Base-by-base conservation (phyloP, 1,140 invertebrate genomes). In the Forficula auricularia region DNA sequence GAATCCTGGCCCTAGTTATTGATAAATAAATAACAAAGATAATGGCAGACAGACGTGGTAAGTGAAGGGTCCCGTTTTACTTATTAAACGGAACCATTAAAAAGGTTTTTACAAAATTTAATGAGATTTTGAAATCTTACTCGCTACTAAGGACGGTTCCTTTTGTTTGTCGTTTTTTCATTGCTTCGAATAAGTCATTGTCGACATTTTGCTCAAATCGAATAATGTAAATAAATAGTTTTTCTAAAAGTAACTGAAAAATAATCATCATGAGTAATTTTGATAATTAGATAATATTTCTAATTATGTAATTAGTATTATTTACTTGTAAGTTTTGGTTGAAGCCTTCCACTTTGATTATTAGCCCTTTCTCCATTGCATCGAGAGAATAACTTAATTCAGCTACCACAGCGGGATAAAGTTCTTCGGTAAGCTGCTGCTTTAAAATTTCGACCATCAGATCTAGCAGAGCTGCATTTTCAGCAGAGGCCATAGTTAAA, bases 241-340 rank as follows among this genome's bases (percentile, higher is more conserved):
- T 27, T 48, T 16, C 19, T 42, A 45, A 45, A 46, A 44, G 45
- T 35, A 3, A n/a, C 19, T 42, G 33, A 32, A 46, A 13, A 35
- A 45, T 34, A 43, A 19, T 15, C 40, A 40, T 34, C 45, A 27
- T 31, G 38, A 7, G 30, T 19, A 52, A 15, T 39, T 14, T 33
- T 44, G 34, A 20, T 30, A 30, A 38, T 19, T 38, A 9, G 15
- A 33, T 35, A 2, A 35, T 27, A 27, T 27, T 27, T 27, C 22
- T 27, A 27, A 27, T 27, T 27, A 27, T 27, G 22, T 27, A n/a
- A 27, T 40, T 32, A 16, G 30, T 47, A 44, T 19, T 22, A 58
- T n/a, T 63, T 58, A 79, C 77, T 15, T 72, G 71, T 45, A 86
- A 54, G 62, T 86, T 86, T 87, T 70, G 61, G 73, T 82, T 85